Evolutionary conservation across 2,113 vertebrate species (phyloP), one percentile per base, ranked within the genome.

Genomic region (Nibea albiflora): DNA sequence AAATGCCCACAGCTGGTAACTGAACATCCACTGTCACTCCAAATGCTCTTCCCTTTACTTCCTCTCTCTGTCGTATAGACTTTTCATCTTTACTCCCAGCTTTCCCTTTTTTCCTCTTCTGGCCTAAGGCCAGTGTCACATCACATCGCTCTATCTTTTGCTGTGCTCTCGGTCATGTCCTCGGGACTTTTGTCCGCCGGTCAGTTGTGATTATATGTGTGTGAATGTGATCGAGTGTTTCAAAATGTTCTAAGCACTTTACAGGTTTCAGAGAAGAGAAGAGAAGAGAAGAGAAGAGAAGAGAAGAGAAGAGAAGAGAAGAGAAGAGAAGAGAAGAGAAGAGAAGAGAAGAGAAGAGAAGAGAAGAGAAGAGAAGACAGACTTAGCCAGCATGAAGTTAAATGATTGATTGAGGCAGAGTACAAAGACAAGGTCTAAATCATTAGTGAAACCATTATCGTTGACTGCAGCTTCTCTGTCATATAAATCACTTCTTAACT

Each of bases 401-500:
- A 78, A 83, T 92, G 90, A 92, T 83, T 71, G 90, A 93, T 88
- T 49, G 78, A 88, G 64, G 80, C 81, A 47, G 86, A 88, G 83
- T 67, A 81, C 83, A 85, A 91, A 90, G 84, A 85, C 87, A 81
- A 86, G 86, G 85, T 91, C 86, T 90, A 83, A 91, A 90, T 92
- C 91, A 91, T 90, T 92, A 88, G 85, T 77, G 75, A 77, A 87
- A 71, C 86, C 87, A 89, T 90, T 90, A 87, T 87, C 73, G 64
- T 85, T 80, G 72, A 85, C 87, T 81, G 65, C 76, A 78, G 88
- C 82, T 83, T 79, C 80, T 75, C 80, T 80, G 88, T 86, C 88
- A 84, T 88, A 88, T 90, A 88, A 92, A 92, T 89, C 86, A 89
- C 77, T 87, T 85, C 72, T 88, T 86, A 87, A 90, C 84, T 89